These are phyloP conservation scores for Bombylius discolor DNA, from an alignment of 2,888 invertebrate species.

Conservation along the genomic window DNA sequence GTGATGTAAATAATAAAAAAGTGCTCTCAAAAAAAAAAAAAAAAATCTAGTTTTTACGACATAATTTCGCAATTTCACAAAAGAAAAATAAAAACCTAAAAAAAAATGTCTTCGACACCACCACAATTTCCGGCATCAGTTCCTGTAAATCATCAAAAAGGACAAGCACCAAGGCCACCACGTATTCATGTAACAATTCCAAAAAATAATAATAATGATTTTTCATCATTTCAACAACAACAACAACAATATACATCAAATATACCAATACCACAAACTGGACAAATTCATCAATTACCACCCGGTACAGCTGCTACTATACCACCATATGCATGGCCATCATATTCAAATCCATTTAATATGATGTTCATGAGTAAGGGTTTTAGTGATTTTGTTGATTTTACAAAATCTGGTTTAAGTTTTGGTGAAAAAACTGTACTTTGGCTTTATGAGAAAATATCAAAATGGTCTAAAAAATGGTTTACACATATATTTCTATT, in stretches of 20 bases:
- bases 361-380: constrained; percentile 61
- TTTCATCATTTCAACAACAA: background rate
- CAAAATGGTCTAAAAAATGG: constrained; percentile 67
- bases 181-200: constrained; percentile 25
- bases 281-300: background rate
- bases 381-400: constrained; percentile 63
- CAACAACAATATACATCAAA: background rate
- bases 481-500: constrained; percentile 80
- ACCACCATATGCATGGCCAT: constrained; percentile 30
- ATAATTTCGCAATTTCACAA: no score
- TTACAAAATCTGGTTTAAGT: constrained; percentile 70
- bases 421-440: constrained; percentile 71
- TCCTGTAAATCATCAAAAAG: constrained; percentile 5
- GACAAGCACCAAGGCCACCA: constrained; percentile 26
- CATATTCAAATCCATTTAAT: constrained; percentile 30
- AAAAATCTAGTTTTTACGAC: no score
- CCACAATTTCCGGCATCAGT: constrained; percentile 8
- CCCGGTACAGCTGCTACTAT: constrained; percentile 8
- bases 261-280: constrained; percentile 2
- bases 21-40: no score
- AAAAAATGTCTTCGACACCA: constrained; percentile 17
- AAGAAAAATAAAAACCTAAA: background rate
- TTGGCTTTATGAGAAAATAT: constrained; percentile 66
- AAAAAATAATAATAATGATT: background rate
- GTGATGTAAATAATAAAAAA: no score